Percentiles rank a stretch among this genome's conserved stretches.
phyloP scores from a whole-genome alignment of 2,888 invertebrate species.

The Crepidodera aurea region DNA sequence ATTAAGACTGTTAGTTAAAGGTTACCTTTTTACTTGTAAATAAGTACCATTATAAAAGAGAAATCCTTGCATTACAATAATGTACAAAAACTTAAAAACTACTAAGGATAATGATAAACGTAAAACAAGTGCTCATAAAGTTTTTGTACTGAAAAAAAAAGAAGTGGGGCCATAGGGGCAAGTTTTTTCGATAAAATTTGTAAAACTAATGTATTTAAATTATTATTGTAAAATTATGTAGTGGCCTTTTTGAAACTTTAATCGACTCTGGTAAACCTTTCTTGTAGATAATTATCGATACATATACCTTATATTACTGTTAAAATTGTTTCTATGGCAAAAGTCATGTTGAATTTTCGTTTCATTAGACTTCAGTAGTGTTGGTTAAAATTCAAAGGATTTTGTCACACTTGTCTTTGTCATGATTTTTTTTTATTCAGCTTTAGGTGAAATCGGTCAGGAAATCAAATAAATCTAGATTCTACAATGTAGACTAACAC shows the following conservation, averaged over 20 bases:
- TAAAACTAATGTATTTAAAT: slow-evolving; percentile 34
- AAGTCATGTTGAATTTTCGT: slow-evolving; percentile 14
- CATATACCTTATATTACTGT: slow-evolving; percentile 23
- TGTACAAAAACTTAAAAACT: slow-evolving; percentile 13
- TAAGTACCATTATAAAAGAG: slow-evolving; percentile 14
- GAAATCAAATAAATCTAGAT: too few relatives aligned
- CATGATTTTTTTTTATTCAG: too few relatives aligned
- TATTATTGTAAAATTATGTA: slow-evolving; percentile 35
- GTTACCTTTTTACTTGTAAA: slow-evolving; percentile 23
- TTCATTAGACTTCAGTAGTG: slow-evolving; percentile 3
- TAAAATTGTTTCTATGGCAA: slow-evolving; percentile 16
- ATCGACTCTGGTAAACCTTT: slow-evolving; percentile 22
- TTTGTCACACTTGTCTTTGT: background rate
- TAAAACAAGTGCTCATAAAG: slow-evolving; percentile 9
- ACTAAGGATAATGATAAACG: background rate
- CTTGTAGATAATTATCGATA: slow-evolving; percentile 27
- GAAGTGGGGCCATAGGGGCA: slow-evolving; percentile 41
- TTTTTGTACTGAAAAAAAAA: slow-evolving; percentile 26
- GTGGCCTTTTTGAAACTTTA: slow-evolving; percentile 36
- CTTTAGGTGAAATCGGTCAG: too few relatives aligned
- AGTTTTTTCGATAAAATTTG: slow-evolving; percentile 26
- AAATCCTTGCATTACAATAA: slow-evolving; percentile 30
- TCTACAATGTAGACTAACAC: too few relatives aligned
- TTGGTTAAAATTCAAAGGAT: slow-evolving; percentile 5
- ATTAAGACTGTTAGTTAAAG: slow-evolving; percentile 28